Evolutionary conservation across 2,888 invertebrate species (phyloP).

Genomic region (Elgonia sp.): DNA sequence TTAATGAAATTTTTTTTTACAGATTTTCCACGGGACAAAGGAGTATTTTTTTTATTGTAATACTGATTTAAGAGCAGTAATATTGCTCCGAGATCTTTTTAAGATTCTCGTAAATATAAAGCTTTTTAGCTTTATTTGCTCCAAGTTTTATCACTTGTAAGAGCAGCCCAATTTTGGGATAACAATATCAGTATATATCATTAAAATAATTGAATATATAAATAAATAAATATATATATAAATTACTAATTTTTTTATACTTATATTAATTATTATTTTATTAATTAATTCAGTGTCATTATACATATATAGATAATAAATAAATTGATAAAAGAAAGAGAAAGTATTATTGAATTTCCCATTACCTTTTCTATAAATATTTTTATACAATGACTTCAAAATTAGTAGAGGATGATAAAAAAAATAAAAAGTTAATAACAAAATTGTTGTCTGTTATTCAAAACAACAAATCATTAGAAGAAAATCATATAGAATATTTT

Average conservation of each 20-base stretch:
- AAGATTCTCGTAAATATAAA: constrained; percentile 1
- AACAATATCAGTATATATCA: constrained; percentile 3
- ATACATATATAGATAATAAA: no score
- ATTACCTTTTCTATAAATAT: no score
- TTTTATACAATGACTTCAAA: no score
- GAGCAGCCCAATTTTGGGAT: background rate
- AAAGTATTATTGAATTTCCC: no score
- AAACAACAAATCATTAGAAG: background rate
- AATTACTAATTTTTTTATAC: background rate
- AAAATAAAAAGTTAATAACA: background rate
- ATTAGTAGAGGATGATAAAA: no score
- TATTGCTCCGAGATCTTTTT: constrained; percentile 3
- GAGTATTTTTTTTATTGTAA: no score
- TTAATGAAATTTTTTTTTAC: no score
- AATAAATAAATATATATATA: background rate
- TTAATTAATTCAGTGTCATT: no score
- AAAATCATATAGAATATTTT: constrained; percentile 36
- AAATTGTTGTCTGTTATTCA: background rate
- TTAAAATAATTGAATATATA: background rate
- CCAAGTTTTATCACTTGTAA: constrained; percentile 4
- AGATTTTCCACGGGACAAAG: no score
- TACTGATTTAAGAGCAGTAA: background rate
- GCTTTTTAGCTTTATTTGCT: constrained; percentile 1
- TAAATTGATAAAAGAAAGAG: no score
- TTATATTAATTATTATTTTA: background rate